Percentiles rank a stretch among this genome's conserved stretches.
phyloP scores from a whole-genome alignment of 2,888 invertebrate genomes.

The Muschampia plurimacula region DNA sequence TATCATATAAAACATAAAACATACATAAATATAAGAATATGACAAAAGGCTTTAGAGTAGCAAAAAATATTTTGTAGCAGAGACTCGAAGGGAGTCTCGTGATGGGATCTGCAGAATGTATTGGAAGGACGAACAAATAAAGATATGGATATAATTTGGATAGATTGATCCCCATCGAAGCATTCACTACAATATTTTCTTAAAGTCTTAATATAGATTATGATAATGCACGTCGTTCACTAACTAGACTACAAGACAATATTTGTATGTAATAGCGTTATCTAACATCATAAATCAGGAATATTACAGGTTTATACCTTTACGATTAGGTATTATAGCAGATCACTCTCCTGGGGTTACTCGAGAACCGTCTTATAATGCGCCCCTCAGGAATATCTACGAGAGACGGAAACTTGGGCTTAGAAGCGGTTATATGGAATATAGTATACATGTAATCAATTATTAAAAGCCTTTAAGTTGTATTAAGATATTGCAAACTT shows the following conservation, averaged over 20 bases:
- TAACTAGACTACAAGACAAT: not conserved
- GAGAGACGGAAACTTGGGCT: slow-evolving; percentile 2
- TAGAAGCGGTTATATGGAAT: not conserved
- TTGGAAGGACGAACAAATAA: too few species aligned
- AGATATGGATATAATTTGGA: too few species aligned
- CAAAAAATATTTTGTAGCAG: too few species aligned
- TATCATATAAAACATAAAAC: too few species aligned
- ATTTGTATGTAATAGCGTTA: slow-evolving; percentile 19
- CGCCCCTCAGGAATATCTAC: slow-evolving; percentile 22
- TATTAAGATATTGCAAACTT: too few species aligned
- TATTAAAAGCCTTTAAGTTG: too few species aligned
- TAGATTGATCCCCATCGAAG: not conserved
- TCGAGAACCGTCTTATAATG: slow-evolving; percentile 23
- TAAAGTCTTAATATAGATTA: not conserved
- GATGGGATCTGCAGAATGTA: too few species aligned
- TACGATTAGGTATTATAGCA: slow-evolving; percentile 21
- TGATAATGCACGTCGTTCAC: not conserved
- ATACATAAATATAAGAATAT: too few species aligned
- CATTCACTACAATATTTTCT: not conserved
- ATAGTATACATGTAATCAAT: not conserved
- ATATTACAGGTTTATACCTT: slow-evolving; percentile 29
- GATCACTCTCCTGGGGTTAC: slow-evolving; percentile 22
- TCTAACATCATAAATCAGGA: slow-evolving; percentile 24
- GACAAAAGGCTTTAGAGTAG: too few species aligned
- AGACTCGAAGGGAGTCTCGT: too few species aligned